These are phyloP conservation scores for Perca schrenkii DNA, from an alignment of 2,113 vertebrate species.

Conservation along the genomic window DNA sequence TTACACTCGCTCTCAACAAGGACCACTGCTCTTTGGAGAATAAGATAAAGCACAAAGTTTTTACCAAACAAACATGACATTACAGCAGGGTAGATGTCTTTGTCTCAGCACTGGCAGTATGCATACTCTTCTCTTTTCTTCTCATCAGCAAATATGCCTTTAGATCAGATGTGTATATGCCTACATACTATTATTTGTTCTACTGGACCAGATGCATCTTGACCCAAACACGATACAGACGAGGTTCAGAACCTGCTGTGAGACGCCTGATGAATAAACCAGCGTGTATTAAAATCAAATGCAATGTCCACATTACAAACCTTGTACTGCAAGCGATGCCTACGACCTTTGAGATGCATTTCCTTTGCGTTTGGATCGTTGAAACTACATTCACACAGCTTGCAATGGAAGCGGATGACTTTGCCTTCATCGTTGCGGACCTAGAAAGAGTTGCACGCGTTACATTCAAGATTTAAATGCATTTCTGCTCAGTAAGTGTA, in stretches of 20 bases:
- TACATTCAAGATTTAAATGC: background rate
- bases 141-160: background rate
- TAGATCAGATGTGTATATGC: background rate
- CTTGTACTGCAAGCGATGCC: conserved; percentile 98
- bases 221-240: background rate
- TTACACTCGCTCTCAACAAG: background rate
- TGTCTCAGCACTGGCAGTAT: background rate
- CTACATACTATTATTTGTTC: background rate
- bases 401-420: conserved; percentile 98
- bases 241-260: background rate
- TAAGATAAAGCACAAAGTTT: background rate
- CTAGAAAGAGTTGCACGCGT: conserved; percentile 73
- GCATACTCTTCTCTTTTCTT: background rate
- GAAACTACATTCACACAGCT: conserved; percentile 98
- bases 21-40: background rate
- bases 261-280: background rate
- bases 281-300: background rate
- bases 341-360: conserved; percentile 96
- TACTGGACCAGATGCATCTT: background rate
- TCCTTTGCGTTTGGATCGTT: conserved; percentile 99
- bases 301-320: conserved; percentile 70
- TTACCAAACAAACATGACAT: background rate
- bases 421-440: conserved; percentile 98
- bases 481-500: background rate
- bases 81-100: background rate